Percentiles rank a stretch among this genome's conserved stretches.
Evolutionary conservation across 2,797 vertebrate species (phyloP).

Genomic region (Sebastes matsubarae): DNA sequence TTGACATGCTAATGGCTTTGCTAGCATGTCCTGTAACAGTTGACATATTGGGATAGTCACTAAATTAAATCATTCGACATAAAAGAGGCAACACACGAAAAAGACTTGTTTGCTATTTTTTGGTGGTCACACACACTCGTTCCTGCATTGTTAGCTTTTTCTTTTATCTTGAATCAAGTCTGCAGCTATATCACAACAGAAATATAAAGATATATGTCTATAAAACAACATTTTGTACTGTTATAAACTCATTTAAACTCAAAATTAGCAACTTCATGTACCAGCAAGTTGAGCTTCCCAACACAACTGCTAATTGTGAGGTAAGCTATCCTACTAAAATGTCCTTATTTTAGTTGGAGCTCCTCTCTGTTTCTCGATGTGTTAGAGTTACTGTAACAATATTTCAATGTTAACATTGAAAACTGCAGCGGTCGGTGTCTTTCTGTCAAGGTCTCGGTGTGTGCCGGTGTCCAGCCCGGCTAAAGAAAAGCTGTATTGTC

Average conservation of each 20-base stretch:
- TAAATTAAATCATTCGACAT: background rate
- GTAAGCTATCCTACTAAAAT: background rate
- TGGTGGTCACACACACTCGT: background rate
- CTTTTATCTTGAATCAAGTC: background rate
- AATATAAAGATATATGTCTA: background rate
- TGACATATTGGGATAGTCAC: background rate
- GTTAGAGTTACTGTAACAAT: background rate
- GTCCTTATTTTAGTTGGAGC: background rate
- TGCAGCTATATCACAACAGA: background rate
- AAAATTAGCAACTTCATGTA: background rate
- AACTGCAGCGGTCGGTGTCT: background rate
- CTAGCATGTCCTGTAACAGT: background rate
- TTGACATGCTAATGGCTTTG: background rate
- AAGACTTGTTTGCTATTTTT: background rate
- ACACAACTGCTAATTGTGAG: background rate
- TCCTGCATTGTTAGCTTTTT: background rate
- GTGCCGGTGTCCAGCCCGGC: background rate
- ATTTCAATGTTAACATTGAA: background rate
- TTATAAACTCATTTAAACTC: background rate
- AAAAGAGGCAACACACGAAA: background rate
- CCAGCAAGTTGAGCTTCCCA: background rate
- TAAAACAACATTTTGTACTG: background rate
- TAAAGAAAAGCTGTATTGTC: constrained; percentile 49
- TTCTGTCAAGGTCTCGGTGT: background rate
- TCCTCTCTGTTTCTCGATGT: background rate